Conservation (phyloP, 1,140 invertebrate genomes). For the Acyrthosiphon pisum region DNA sequence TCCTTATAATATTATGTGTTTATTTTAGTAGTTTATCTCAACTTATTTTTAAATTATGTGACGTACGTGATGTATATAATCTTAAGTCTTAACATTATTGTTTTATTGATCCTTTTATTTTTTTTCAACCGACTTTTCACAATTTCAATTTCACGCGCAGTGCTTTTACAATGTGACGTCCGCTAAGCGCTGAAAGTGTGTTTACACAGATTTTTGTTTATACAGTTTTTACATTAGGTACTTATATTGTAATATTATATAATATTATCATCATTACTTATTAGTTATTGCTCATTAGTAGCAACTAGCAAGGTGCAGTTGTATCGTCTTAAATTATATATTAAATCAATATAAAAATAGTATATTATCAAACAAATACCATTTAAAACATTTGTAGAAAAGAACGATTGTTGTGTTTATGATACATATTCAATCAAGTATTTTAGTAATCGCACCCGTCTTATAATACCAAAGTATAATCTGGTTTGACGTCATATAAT, state of each 20-base stretch:
- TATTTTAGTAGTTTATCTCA: neutral
- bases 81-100: neutral
- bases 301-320: neutral
- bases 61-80: neutral
- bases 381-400: neutral
- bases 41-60: neutral
- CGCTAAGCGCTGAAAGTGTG: neutral
- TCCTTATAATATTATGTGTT: neutral
- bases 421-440: neutral
- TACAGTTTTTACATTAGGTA: neutral
- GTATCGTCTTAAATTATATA: neutral
- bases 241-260: neutral
- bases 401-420: neutral
- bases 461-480: neutral
- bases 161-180: neutral
- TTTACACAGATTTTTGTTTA: neutral
- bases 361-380: neutral
- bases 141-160: neutral
- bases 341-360: neutral
- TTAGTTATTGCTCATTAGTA: neutral
- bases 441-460: neutral
- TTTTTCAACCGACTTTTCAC: neutral
- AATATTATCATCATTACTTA: neutral
- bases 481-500: neutral
- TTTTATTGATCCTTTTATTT: neutral